Conservation (phyloP, 2,113 vertebrate species). For the Sceloporus tristichus region DNA sequence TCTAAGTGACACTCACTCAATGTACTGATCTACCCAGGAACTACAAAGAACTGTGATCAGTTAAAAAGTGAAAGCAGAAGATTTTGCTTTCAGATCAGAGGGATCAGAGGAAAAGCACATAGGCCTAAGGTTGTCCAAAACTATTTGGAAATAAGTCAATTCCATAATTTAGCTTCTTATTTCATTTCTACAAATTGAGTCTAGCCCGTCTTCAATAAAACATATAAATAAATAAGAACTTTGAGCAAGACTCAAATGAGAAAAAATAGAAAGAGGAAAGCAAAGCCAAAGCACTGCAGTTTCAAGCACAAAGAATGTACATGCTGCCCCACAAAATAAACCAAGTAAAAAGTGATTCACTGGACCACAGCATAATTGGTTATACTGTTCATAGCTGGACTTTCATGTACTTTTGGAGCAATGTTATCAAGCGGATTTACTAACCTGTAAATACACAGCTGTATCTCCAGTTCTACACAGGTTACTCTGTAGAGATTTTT, state of each 20-base stretch:
- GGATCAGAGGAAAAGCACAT: neutral
- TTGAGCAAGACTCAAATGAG: too few species aligned
- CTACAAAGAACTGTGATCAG: neutral
- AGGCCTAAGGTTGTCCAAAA: neutral
- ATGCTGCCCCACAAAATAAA: neutral
- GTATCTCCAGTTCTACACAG: neutral
- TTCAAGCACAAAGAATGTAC: neutral
- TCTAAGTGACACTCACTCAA: neutral
- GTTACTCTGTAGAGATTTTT: neutral
- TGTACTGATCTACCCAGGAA: neutral
- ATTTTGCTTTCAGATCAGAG: neutral
- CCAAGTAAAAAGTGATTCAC: too few species aligned
- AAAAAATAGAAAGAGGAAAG: neutral
- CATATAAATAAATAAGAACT: neutral
- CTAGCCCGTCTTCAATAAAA: neutral
- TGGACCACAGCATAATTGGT: neutral
- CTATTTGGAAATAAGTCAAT: neutral
- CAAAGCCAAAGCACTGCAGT: neutral
- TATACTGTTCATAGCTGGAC: neutral
- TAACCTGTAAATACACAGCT: too few species aligned
- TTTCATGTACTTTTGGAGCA: neutral
- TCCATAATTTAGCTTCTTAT: neutral
- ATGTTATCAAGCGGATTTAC: neutral
- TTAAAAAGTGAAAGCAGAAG: neutral
- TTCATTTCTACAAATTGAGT: neutral